These are phyloP conservation scores for Nicator chloris DNA, from an alignment of 2,113 vertebrate species.

Conservation along the genomic window DNA sequence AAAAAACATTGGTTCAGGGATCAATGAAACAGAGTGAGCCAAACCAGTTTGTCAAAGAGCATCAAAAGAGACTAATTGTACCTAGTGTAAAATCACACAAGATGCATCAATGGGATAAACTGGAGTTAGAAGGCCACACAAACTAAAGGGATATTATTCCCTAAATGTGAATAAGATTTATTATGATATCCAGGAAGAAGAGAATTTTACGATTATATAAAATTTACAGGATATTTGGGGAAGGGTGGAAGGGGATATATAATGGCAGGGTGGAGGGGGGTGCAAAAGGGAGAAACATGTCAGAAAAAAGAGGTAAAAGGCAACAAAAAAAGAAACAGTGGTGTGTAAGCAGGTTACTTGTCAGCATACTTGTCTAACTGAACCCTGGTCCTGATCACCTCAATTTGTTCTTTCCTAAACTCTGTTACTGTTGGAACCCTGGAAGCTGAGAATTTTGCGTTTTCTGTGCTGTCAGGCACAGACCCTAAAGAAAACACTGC, in stretches of 20 bases:
- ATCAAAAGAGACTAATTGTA: neutral
- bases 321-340: neutral
- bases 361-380: neutral
- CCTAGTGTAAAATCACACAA: neutral
- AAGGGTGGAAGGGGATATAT: too few relatives aligned
- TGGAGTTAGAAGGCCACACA: neutral
- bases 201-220: neutral
- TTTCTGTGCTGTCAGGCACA: too few relatives aligned
- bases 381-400: neutral
- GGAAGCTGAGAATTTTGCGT: too few relatives aligned
- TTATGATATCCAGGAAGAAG: neutral
- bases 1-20: neutral
- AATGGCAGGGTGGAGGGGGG: rapidly evolving
- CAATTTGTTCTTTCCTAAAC: neutral
- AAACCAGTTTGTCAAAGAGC: neutral
- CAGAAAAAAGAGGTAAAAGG: neutral
- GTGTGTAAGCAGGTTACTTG: neutral
- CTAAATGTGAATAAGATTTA: neutral
- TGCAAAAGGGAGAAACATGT: neutral
- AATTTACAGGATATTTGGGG: neutral
- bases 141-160: neutral
- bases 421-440: neutral
- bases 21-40: neutral
- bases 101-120: neutral
- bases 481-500: too few relatives aligned